phyloP scores from a whole-genome alignment of 2,888 invertebrate species.

The Ametastegia equiseti region DNA sequence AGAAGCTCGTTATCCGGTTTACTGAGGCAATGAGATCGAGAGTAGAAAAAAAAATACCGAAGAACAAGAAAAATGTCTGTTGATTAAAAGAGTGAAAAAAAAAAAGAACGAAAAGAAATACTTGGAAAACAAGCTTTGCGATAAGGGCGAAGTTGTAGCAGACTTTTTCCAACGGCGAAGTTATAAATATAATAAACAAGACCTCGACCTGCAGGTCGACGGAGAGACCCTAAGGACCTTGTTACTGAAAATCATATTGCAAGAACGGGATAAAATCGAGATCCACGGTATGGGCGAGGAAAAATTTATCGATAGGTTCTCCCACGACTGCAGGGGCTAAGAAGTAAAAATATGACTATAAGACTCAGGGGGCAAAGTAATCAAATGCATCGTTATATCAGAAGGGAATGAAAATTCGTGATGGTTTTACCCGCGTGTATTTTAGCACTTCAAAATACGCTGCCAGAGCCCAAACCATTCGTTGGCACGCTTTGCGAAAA shows the following conservation, averaged over 20 bases:
- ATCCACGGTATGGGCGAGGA: no score
- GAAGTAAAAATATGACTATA: background rate
- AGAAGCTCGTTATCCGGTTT: background rate
- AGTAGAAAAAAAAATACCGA: background rate
- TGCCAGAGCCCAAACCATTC: background rate
- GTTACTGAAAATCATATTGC: background rate
- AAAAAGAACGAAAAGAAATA: background rate
- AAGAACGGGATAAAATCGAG: background rate
- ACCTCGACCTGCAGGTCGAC: no score
- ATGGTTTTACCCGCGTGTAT: background rate
- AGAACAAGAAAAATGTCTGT: no score
- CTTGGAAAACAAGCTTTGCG: background rate
- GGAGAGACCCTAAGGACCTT: slow-evolving; percentile 30
- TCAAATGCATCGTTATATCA: background rate
- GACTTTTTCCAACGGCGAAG: background rate
- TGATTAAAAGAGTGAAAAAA: no score
- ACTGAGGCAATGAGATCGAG: background rate
- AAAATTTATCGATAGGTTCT: slow-evolving; percentile 5
- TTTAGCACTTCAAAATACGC: background rate
- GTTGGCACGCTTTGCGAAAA: slow-evolving; percentile 10
- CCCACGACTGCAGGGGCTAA: no score
- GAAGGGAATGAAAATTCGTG: background rate
- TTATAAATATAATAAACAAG: slow-evolving; percentile 18
- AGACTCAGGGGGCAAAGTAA: background rate
- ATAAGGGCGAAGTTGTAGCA: background rate